phyloP scores from a whole-genome alignment of 2,888 invertebrate genomes.

The Clostera curtula region DNA sequence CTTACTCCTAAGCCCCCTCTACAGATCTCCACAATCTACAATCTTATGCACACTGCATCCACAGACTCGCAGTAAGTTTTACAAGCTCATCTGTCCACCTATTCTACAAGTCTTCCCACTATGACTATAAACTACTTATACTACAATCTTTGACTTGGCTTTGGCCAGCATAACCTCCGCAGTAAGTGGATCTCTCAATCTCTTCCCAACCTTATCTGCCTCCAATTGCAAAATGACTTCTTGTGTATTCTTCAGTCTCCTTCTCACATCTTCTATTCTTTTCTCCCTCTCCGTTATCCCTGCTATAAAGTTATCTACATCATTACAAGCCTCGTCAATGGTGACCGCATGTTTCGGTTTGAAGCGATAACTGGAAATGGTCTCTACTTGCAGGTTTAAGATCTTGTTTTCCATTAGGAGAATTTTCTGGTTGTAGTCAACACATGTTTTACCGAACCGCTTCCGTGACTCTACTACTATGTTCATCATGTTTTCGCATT shows the following conservation, averaged over 20 bases:
- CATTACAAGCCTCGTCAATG: slow-evolving; percentile 28
- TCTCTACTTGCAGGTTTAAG: slow-evolving; percentile 45
- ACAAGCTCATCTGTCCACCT: too few species aligned
- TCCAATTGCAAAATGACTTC: slow-evolving; percentile 44
- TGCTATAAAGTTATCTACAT: slow-evolving; percentile 36
- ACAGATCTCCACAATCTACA: too few species aligned
- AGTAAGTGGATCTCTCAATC: slow-evolving; percentile 37
- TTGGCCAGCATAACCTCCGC: slow-evolving; percentile 37
- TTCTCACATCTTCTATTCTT: slow-evolving; percentile 32
- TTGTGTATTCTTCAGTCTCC: slow-evolving; percentile 37
- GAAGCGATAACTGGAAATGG: slow-evolving; percentile 38
- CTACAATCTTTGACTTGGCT: slow-evolving; percentile 34
- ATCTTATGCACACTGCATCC: too few species aligned
- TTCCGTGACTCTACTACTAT: slow-evolving; percentile 64
- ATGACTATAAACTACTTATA: too few species aligned
- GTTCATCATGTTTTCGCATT: slow-evolving; percentile 60
- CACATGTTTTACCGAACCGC: slow-evolving; percentile 48
- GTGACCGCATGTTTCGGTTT: slow-evolving; percentile 40
- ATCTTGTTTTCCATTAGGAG: slow-evolving; percentile 48
- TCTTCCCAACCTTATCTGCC: slow-evolving; percentile 34
- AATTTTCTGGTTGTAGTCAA: slow-evolving; percentile 49
- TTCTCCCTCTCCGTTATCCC: slow-evolving; percentile 34
- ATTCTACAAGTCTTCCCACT: too few species aligned
- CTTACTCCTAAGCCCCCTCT: too few species aligned
- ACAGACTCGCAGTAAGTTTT: too few species aligned